Evolutionary conservation across 2,888 invertebrate species (phyloP).

Genomic region (Stenoptilia bipunctidactyla): DNA sequence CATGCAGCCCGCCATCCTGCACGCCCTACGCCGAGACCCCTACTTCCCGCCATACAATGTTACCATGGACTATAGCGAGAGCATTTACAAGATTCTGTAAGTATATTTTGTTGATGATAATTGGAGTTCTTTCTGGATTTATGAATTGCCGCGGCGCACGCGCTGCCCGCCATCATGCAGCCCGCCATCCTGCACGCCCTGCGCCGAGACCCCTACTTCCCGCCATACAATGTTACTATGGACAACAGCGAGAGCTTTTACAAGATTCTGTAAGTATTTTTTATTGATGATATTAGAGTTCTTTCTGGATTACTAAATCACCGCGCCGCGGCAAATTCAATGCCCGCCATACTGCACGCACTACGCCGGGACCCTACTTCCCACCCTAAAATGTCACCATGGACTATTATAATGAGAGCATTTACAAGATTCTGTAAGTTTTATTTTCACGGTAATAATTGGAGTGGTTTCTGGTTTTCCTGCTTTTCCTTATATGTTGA

Average conservation of each 20-base stretch:
- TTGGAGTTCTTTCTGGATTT: no score
- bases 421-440: slow-evolving; percentile 32
- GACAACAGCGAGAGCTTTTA: slow-evolving; percentile 29
- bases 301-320: no score
- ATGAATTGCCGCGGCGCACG: slow-evolving; percentile 36
- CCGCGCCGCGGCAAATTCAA: no score
- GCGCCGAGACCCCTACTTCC: slow-evolving; percentile 39
- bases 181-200: slow-evolving; percentile 36
- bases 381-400: slow-evolving; percentile 32
- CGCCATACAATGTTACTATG: slow-evolving; percentile 31
- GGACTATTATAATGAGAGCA: slow-evolving; percentile 28
- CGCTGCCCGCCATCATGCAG: slow-evolving; percentile 32
- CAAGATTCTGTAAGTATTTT: slow-evolving; percentile 32
- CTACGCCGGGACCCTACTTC: slow-evolving; percentile 42
- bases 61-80: slow-evolving; percentile 29
- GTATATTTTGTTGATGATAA: no score
- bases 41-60: slow-evolving; percentile 34
- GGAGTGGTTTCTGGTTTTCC: no score
- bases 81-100: slow-evolving; percentile 31
- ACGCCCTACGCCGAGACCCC: slow-evolving; percentile 38
- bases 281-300: no score
- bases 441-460: no score
- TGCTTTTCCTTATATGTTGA: no score
- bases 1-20: slow-evolving; percentile 33
- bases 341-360: slow-evolving; percentile 33